Evolutionary conservation across 2,797 vertebrate genomes (phyloP).

Genomic region (Neosilurus mollespiculum): DNA sequence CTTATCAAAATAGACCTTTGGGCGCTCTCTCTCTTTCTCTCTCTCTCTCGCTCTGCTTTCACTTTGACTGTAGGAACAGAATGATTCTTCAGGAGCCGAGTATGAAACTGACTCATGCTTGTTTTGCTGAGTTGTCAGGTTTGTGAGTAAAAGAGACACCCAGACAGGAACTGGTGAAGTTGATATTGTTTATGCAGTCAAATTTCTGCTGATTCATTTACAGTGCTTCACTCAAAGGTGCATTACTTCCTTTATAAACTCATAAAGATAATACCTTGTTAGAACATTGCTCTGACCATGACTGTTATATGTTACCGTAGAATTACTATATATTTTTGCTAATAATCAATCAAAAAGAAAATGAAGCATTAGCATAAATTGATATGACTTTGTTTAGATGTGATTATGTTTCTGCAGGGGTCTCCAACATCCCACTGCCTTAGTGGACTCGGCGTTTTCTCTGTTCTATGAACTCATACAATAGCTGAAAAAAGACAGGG

Average conservation of each 20-base stretch:
- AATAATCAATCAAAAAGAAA: constrained; percentile 10
- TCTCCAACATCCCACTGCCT: background rate
- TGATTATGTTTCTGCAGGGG: background rate
- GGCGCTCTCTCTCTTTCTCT: background rate
- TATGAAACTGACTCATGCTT: background rate
- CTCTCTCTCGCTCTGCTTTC: constrained; percentile 9
- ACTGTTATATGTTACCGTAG: background rate
- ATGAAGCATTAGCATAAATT: background rate
- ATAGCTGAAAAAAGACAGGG: constrained; percentile 16
- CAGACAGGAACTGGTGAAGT: constrained; percentile 4
- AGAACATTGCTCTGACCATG: background rate
- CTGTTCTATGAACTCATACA: constrained; percentile 12
- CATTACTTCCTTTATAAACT: constrained; percentile 6
- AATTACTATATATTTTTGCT: background rate
- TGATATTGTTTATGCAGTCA: constrained; percentile 5
- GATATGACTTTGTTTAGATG: background rate
- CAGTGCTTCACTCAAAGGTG: background rate
- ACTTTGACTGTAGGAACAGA: background rate
- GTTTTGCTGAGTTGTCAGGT: background rate
- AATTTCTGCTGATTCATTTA: constrained; percentile 20
- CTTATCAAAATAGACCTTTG: background rate
- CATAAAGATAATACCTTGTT: constrained; percentile 4
- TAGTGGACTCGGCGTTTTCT: background rate
- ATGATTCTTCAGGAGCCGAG: background rate
- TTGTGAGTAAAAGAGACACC: background rate